Conservation (phyloP, 2,797 vertebrate species). For the Gymnoscopelus microlampas region DNA sequence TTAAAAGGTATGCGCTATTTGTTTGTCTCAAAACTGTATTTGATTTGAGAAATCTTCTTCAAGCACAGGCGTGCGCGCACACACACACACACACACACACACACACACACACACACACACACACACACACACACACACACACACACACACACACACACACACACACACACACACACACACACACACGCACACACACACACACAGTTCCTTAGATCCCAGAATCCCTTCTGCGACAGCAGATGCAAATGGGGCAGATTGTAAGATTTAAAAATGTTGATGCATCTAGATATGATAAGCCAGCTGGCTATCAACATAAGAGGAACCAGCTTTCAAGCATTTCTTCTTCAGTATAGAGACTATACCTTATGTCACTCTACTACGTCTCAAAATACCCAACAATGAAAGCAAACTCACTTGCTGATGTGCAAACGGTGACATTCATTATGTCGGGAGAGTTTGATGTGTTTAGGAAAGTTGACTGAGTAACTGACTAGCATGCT, state of each 20-base stretch:
- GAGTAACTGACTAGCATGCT: too few relatives aligned
- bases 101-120: conserved; percentile 24
- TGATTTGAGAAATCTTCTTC: conserved; percentile 51
- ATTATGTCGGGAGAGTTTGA: too few relatives aligned
- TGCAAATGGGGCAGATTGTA: conserved; percentile 44
- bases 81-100: conserved; percentile 7
- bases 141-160: conserved; percentile 12
- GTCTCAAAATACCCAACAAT: too few relatives aligned
- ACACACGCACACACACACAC: conserved; percentile 4
- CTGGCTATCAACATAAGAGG: background rate
- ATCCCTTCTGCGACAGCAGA: conserved; percentile 53
- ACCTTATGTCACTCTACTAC: too few relatives aligned
- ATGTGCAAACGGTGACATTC: too few relatives aligned
- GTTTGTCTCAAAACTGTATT: conserved; percentile 58
- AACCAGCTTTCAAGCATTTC: conserved; percentile 5
- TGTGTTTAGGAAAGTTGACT: too few relatives aligned
- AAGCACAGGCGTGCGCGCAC: background rate
- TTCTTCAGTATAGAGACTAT: too few relatives aligned
- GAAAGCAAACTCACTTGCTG: too few relatives aligned
- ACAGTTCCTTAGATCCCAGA: conserved; percentile 47
- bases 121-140: conserved; percentile 12
- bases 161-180: conserved; percentile 25
- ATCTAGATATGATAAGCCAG: conserved; percentile 29
- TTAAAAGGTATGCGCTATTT: conserved; percentile 58
- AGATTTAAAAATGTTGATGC: conserved; percentile 42